phyloP scores from a whole-genome alignment of 2,888 invertebrate genomes.

The Drosophila nr. medialis region DNA sequence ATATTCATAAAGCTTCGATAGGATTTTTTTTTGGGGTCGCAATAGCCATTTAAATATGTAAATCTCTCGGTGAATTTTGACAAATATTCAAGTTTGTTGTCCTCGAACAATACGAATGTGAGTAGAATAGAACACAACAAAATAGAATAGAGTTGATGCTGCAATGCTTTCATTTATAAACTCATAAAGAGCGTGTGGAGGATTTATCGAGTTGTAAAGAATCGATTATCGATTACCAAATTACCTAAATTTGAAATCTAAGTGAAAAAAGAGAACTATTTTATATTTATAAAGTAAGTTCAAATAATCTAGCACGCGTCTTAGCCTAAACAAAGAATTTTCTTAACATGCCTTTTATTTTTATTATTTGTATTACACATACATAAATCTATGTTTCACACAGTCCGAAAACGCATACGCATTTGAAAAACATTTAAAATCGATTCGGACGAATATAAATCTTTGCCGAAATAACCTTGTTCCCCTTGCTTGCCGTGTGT shows the following conservation, averaged over 20 bases:
- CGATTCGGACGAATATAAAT: neutral
- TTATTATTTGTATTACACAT: too few relatives aligned
- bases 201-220: neutral
- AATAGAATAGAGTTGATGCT: neutral
- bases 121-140: neutral
- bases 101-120: neutral
- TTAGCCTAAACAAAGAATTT: neutral
- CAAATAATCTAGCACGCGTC: neutral
- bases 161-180: neutral
- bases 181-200: neutral
- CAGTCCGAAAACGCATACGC: neutral
- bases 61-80: conserved; percentile 20
- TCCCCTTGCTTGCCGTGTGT: too few relatives aligned
- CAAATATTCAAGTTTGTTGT: conserved; percentile 14
- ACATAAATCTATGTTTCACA: neutral
- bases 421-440: neutral
- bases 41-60: conserved; percentile 33
- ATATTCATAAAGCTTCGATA: conserved; percentile 50
- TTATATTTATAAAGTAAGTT: neutral
- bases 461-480: neutral
- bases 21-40: conserved; percentile 15
- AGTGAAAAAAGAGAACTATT: neutral
- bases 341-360: neutral
- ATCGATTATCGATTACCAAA: neutral
- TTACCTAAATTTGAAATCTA: neutral